These are phyloP conservation scores for Pinctada fucata DNA, from an alignment of 2,888 invertebrate species.

Conservation along the genomic window DNA sequence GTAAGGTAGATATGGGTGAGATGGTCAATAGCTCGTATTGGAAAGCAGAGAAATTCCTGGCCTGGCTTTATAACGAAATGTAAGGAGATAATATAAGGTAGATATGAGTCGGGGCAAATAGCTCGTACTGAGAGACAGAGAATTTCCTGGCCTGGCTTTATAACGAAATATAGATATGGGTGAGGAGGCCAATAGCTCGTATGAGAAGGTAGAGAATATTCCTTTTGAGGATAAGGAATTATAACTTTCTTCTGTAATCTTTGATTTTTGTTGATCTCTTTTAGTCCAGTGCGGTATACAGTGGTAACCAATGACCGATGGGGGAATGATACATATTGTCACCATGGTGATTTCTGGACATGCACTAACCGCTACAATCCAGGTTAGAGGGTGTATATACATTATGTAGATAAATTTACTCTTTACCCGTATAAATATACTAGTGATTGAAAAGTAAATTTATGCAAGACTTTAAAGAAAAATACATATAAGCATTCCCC, in stretches of 20 bases:
- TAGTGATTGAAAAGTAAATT: too few species aligned
- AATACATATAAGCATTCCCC: too few species aligned
- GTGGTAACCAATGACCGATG: conserved; percentile 96
- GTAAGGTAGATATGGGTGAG: too few species aligned
- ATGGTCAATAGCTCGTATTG: too few species aligned
- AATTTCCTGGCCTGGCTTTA: too few species aligned
- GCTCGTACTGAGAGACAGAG: neutral
- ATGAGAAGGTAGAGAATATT: neutral
- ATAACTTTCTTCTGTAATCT: neutral
- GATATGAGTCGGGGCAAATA: too few species aligned
- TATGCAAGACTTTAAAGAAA: too few species aligned
- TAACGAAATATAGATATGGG: neutral
- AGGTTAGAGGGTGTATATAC: conserved; percentile 77
- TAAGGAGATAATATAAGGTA: too few species aligned
- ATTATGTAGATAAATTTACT: neutral
- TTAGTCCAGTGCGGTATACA: conserved; percentile 85
- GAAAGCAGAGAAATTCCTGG: too few species aligned
- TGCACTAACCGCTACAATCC: conserved; percentile 90
- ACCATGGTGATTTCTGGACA: conserved; percentile 93
- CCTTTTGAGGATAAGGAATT: neutral
- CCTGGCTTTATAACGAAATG: too few species aligned
- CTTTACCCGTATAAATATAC: neutral
- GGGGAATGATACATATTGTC: conserved; percentile 87
- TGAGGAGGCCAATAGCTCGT: neutral
- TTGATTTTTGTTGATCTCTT: conserved; percentile 33